phyloP scores from a whole-genome alignment of 2,113 vertebrate genomes.

The Sakesphorus luctuosus region DNA sequence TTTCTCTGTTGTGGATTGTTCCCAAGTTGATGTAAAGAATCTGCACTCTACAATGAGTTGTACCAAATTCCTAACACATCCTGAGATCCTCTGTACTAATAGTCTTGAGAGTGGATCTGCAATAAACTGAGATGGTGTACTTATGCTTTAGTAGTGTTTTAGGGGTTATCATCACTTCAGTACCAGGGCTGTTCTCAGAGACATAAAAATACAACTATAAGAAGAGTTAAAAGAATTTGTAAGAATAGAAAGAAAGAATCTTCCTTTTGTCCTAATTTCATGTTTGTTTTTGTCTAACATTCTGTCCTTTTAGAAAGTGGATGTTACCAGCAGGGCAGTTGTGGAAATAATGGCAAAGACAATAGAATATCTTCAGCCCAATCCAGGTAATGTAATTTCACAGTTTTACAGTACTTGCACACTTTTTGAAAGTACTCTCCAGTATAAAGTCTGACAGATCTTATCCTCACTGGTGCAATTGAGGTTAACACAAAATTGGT shows the following conservation, averaged over 20 bases:
- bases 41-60: accelerated
- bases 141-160: background rate
- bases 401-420: background rate
- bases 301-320: slow-evolving; percentile 85
- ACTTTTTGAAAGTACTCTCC: background rate
- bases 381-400: slow-evolving; percentile 85
- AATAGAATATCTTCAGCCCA: slow-evolving; percentile 97
- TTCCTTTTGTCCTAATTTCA: background rate
- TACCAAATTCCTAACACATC: background rate
- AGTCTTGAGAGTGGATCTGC: background rate
- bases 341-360: slow-evolving; percentile 98
- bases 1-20: background rate
- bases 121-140: background rate
- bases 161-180: background rate
- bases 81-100: background rate
- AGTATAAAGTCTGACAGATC: background rate
- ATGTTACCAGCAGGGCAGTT: slow-evolving; percentile 92
- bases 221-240: background rate
- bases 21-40: background rate
- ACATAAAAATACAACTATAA: background rate
- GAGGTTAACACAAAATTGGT: background rate
- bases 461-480: background rate
- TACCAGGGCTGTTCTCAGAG: background rate
- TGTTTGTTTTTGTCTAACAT: slow-evolving; percentile 2
- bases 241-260: background rate